These are phyloP conservation scores for Ectropis crepuscularia DNA, from an alignment of 2,888 invertebrate species.

Conservation along the genomic window DNA sequence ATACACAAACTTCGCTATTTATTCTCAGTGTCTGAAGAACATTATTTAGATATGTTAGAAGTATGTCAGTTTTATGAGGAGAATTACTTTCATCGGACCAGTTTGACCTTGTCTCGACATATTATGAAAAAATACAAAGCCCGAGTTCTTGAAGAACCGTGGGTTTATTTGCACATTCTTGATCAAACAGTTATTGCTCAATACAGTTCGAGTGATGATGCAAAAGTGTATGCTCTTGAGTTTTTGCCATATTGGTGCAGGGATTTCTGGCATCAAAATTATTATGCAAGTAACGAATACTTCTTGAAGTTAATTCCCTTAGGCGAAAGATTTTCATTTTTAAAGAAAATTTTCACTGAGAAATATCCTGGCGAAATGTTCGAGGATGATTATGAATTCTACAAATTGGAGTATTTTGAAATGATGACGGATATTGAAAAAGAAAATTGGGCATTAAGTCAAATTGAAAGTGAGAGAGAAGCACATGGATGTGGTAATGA, in stretches of 20 bases:
- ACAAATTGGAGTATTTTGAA: conserved; percentile 37
- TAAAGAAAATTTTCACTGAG: conserved; percentile 46
- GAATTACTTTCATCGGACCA: background rate
- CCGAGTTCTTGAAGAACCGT: conserved; percentile 52
- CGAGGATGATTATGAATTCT: conserved; percentile 43
- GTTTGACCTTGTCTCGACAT: conserved; percentile 50
- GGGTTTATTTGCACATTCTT: conserved; percentile 53
- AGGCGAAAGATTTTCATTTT: conserved; percentile 43
- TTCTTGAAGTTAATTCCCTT: conserved; percentile 55
- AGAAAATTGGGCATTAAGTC: conserved; percentile 47
- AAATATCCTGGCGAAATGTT: conserved; percentile 49
- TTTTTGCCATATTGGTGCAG: conserved; percentile 58
- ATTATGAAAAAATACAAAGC: conserved; percentile 59
- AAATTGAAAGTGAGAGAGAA: conserved; percentile 35
- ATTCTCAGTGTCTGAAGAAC: conserved; percentile 45
- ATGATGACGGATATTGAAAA: conserved; percentile 44
- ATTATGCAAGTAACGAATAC: conserved; percentile 47
- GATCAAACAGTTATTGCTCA: conserved; percentile 45
- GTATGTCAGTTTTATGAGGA: conserved; percentile 31
- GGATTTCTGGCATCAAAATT: conserved; percentile 48
- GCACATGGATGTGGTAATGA: conserved; percentile 47
- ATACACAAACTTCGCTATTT: conserved; percentile 31
- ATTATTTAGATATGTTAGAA: conserved; percentile 62
- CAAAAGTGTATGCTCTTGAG: conserved; percentile 49
- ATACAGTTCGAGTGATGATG: conserved; percentile 52